Conservation (phyloP, 2,113 vertebrate genomes). For the Geothlypis trichas region DNA sequence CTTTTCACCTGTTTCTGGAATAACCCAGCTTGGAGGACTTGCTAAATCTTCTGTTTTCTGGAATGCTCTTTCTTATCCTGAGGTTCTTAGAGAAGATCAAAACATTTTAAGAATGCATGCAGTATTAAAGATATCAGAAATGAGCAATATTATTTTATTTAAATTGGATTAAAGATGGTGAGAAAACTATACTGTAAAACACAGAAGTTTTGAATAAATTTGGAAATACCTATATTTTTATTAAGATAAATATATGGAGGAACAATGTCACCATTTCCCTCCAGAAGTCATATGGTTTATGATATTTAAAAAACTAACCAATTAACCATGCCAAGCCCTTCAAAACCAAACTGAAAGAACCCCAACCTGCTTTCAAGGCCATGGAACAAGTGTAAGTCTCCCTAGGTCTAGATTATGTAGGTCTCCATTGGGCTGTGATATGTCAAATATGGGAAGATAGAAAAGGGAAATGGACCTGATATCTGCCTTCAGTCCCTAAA, state of each 20-base stretch:
- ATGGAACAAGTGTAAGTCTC: neutral
- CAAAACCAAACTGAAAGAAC: neutral
- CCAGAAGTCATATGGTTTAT: neutral
- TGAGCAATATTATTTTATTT: neutral
- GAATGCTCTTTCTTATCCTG: neutral
- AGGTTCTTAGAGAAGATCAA: neutral
- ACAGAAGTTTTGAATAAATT: neutral
- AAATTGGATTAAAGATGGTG: neutral
- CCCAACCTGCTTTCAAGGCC: neutral
- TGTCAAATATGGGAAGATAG: neutral
- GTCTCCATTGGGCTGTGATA: neutral
- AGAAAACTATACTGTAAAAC: neutral
- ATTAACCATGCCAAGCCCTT: fast-evolving
- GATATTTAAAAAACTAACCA: neutral
- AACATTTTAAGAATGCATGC: neutral
- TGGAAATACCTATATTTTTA: neutral
- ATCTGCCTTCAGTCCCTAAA: neutral
- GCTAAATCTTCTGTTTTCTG: neutral
- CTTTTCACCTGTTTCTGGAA: neutral
- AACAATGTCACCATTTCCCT: neutral
- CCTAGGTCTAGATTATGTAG: too few relatives aligned
- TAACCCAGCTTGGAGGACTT: neutral
- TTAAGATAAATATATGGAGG: neutral
- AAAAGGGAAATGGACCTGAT: neutral
- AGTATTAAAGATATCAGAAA: neutral